Conservation (phyloP, 2,888 invertebrate species). For the Eucriotettix oculatus region DNA sequence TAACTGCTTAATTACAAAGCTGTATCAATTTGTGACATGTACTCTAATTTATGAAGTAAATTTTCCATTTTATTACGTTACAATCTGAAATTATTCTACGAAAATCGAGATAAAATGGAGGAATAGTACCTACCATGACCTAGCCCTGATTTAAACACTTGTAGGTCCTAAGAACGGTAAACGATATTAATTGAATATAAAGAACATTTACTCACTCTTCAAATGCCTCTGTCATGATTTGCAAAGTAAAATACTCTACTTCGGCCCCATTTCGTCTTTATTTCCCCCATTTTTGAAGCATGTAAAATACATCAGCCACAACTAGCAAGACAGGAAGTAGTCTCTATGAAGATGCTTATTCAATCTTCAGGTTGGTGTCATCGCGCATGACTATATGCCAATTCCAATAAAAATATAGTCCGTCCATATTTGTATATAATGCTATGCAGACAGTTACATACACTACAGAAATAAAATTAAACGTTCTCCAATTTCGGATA, state of each 20-base stretch:
- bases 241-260: slow-evolving; percentile 69
- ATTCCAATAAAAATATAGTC: slow-evolving; percentile 11
- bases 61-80: too few relatives aligned
- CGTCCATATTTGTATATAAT: not conserved
- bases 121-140: not conserved
- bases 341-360: slow-evolving; percentile 12
- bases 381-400: slow-evolving; percentile 11
- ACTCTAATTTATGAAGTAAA: too few relatives aligned
- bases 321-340: slow-evolving; percentile 15
- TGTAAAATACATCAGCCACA: slow-evolving; percentile 21
- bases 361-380: slow-evolving; percentile 11
- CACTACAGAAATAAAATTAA: not conserved
- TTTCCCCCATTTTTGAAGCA: slow-evolving; percentile 71
- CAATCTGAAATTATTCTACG: too few relatives aligned
- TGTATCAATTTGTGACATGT: too few relatives aligned
- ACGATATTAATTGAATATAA: not conserved
- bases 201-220: slow-evolving; percentile 57
- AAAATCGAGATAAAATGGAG: too few relatives aligned
- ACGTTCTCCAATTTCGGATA: too few relatives aligned
- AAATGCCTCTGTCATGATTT: slow-evolving; percentile 83
- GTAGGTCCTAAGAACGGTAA: not conserved
- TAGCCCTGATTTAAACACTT: not conserved
- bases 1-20: too few relatives aligned
- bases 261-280: slow-evolving; percentile 63
- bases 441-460: not conserved